phyloP scores from a whole-genome alignment of 2,888 invertebrate genomes.

The Athripsodes cinereus region DNA sequence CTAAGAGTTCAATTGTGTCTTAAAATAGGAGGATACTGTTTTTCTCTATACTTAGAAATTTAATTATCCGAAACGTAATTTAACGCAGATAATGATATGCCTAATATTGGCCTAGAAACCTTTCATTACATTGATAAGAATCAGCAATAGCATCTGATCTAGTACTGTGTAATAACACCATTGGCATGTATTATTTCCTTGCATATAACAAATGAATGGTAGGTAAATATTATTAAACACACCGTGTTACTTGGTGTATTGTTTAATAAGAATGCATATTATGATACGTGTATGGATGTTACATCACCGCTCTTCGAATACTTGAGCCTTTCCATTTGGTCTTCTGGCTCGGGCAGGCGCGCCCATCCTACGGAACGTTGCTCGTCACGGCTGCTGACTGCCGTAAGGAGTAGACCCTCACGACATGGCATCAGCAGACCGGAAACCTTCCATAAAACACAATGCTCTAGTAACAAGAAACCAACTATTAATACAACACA shows the following conservation, averaged over 20 bases:
- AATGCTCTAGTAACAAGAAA: background rate
- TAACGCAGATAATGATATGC: background rate
- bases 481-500: background rate
- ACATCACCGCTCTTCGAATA: slow-evolving; percentile 2
- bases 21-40: background rate
- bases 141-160: background rate
- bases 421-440: slow-evolving; percentile 15
- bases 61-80: background rate
- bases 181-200: no score
- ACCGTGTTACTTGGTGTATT: background rate
- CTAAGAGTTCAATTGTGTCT: no score
- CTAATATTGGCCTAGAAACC: background rate
- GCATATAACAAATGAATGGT: no score
- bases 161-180: no score
- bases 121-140: background rate
- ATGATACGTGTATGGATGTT: background rate
- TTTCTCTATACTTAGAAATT: background rate
- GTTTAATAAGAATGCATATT: background rate
- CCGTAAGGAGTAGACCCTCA: slow-evolving; percentile 16
- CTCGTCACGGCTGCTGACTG: slow-evolving; percentile 26
- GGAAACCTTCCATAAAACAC: slow-evolving; percentile 8
- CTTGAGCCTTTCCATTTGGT: slow-evolving; percentile 9
- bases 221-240: no score
- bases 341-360: slow-evolving; percentile 23
- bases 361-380: slow-evolving; percentile 27